phyloP scores from a whole-genome alignment of 2,888 invertebrate genomes.

The Balanococcus diminutus region DNA sequence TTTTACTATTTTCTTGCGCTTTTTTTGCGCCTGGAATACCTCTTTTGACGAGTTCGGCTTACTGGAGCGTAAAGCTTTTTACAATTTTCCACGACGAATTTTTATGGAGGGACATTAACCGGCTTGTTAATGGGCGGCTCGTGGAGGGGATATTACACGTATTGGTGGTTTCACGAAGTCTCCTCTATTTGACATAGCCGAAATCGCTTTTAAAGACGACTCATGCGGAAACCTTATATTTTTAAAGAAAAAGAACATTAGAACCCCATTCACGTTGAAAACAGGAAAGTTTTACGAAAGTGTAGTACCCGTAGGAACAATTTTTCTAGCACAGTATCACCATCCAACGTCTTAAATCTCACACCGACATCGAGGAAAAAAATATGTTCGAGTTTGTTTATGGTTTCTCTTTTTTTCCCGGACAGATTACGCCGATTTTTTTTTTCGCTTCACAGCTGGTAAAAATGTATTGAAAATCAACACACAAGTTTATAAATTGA shows the following conservation, averaged over 20 bases:
- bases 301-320: constrained; percentile 40
- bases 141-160: neutral
- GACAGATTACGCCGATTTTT: constrained; percentile 17
- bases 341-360: constrained; percentile 37
- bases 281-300: constrained; percentile 43
- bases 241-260: constrained; percentile 47
- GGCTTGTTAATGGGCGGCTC: constrained; percentile 39
- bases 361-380: constrained; percentile 9
- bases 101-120: constrained; percentile 45
- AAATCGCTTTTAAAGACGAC: constrained; percentile 46
- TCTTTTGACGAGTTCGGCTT: constrained; percentile 18
- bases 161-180: constrained; percentile 25
- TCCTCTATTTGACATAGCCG: constrained; percentile 41
- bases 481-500: neutral
- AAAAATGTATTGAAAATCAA: neutral
- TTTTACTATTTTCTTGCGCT: neutral
- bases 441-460: neutral
- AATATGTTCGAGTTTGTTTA: constrained; percentile 21
- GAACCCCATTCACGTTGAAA: constrained; percentile 47
- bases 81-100: constrained; percentile 43
- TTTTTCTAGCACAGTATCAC: constrained; percentile 36
- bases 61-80: constrained; percentile 47
- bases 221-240: constrained; percentile 49
- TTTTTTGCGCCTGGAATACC: neutral
- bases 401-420: neutral